Evolutionary conservation across 2,113 vertebrate genomes (phyloP).

Genomic region (Melanerpes formicivorus): DNA sequence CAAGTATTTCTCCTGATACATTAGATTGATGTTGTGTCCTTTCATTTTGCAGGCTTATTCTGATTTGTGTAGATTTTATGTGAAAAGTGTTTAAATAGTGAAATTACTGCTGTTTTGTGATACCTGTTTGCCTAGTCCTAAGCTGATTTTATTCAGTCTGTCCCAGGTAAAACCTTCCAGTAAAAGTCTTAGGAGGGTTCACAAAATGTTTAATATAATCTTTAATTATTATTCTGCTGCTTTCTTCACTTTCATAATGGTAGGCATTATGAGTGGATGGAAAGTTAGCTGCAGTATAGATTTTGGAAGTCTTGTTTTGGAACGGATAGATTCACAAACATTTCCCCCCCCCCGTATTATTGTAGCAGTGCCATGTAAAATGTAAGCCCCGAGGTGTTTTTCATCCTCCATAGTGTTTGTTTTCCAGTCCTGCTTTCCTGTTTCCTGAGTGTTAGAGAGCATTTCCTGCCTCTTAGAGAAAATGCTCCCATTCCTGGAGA

Average conservation of each 20-base stretch:
- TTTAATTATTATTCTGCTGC: conserved; percentile 35
- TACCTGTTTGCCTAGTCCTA: background rate
- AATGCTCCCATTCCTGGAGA: background rate
- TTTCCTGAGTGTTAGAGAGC: background rate
- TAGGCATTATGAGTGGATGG: conserved; percentile 11
- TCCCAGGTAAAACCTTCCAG: background rate
- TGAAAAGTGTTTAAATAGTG: background rate
- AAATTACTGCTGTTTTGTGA: background rate
- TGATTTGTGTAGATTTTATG: background rate
- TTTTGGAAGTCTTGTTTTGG: conserved; percentile 27
- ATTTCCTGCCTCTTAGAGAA: background rate
- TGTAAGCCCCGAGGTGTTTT: background rate
- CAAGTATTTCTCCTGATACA: background rate
- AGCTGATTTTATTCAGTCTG: background rate
- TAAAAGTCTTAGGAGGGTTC: background rate
- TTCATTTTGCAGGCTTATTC: background rate
- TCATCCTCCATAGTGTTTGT: background rate
- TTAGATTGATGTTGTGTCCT: background rate
- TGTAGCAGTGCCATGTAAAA: background rate
- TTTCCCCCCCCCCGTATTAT: background rate
- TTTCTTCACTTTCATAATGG: conserved; percentile 10
- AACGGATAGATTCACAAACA: background rate
- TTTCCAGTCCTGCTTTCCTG: background rate
- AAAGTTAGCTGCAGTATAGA: conserved; percentile 3
- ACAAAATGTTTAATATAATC: background rate